A percentile compares a stretch with the other conserved stretches of the same genome.
Evolutionary conservation across 1,140 invertebrate genomes (phyloP).

Genomic region (Saccostrea glomerata): DNA sequence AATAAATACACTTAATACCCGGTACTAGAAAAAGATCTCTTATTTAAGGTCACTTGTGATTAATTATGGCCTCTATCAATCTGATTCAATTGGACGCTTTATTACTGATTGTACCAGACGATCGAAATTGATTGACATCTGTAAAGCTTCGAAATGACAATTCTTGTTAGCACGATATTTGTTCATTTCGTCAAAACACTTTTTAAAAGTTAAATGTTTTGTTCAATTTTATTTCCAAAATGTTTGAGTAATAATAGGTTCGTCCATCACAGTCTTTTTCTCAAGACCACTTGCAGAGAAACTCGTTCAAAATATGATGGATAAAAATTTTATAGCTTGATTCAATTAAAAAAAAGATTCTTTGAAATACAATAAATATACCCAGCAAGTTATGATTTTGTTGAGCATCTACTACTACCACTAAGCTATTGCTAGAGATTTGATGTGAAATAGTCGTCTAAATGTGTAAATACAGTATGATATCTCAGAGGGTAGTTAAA

Average conservation of each 20-base stretch:
- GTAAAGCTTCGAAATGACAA: constrained; percentile 18
- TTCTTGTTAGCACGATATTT: constrained; percentile 31
- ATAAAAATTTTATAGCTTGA: not conserved
- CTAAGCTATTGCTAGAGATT: not conserved
- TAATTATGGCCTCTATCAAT: constrained; percentile 19
- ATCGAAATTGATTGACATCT: constrained; percentile 32
- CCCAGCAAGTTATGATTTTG: too few relatives aligned
- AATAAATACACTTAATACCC: not conserved
- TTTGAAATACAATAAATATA: too few relatives aligned
- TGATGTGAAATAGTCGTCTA: not conserved
- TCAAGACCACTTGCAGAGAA: constrained; percentile 7
- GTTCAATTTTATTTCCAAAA: not conserved
- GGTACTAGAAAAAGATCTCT: constrained; percentile 2
- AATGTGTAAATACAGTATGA: not conserved
- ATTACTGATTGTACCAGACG: constrained; percentile 19
- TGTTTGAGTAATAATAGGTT: constrained; percentile 11
- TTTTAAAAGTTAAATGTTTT: constrained; percentile 13
- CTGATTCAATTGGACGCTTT: constrained; percentile 20
- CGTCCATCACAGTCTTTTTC: not conserved
- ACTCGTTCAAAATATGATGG: not conserved
- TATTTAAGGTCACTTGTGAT: constrained; percentile 31
- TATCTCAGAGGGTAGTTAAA: constrained; percentile 9
- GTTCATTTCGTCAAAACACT: constrained; percentile 29
- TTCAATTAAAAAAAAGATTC: not conserved
- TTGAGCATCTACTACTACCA: too few relatives aligned